These are phyloP conservation scores for Pinna nobilis DNA, from an alignment of 1,140 invertebrate species.

Conservation along the genomic window DNA sequence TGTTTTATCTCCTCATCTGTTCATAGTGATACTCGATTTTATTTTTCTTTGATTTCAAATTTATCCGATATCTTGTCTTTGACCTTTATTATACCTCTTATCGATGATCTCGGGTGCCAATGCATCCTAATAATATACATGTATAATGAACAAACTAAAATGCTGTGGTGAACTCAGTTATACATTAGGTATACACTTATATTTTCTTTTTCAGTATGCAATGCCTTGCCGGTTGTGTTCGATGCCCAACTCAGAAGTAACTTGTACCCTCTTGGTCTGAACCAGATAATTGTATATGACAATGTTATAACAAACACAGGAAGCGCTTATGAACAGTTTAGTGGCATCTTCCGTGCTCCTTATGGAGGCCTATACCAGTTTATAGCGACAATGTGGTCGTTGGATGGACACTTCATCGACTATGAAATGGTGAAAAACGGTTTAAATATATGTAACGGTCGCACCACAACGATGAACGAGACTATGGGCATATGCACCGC, in stretches of 20 bases:
- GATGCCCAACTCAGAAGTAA: background rate
- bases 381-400: constrained; percentile 23
- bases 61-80: no score
- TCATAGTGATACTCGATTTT: no score
- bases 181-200: no score
- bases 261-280: constrained; percentile 14
- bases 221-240: constrained; percentile 5
- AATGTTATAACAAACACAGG: constrained; percentile 15
- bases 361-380: constrained; percentile 6
- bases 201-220: background rate
- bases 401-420: background rate
- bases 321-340: background rate
- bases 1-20: no score
- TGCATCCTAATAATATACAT: no score
- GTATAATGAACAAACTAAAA: no score
- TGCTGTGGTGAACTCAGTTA: no score
- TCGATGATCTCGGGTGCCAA: no score
- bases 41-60: no score
- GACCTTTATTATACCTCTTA: no score
- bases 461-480: constrained; percentile 2
- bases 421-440: constrained; percentile 16
- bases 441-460: background rate
- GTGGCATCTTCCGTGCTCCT: constrained; percentile 10
- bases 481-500: constrained; percentile 10
- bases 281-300: constrained; percentile 19